Base-by-base conservation (phyloP, 2,888 invertebrate species). In the Alentia gelatinosa region DNA sequence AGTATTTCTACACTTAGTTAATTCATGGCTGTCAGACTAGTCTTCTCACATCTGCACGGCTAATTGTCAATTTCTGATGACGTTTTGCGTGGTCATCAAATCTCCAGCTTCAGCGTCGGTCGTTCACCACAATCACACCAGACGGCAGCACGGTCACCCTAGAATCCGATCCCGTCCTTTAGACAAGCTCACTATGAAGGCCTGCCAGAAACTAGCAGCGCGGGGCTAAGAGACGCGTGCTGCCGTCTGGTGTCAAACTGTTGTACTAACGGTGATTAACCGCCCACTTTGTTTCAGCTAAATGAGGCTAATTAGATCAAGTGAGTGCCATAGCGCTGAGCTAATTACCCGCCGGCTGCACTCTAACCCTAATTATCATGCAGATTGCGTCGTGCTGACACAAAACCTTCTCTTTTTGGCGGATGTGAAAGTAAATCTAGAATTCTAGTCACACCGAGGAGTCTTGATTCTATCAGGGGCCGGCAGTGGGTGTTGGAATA, bases 231-330 rank as follows among this genome's bases (percentile, higher is more conserved):
- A 9, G 19, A 47, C 9, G 47, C 74, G 30, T 39, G 79, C 79
- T 79, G 79, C 79, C 79, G 39, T 39, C 79, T 79, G 39, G 37
- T 79, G 79, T 79, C 39, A 79, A 79, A 79, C 79, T 39, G 39
- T 39, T 79, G 79, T 79, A 39, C 79, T 79, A 79, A 79, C n/a
- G 79, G 35, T 79, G 79, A 79, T 79, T 79, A 79, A 79, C 79
- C 39, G 39, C 26, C 68, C 79, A 35, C 79, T 79, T 79, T 39
- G 79, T 79, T 79, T 79, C 79, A 79, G 79, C 79, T 79, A 79
- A 79, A 79, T 79, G 79, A 79, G 79, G 79, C 79, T 79, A 79
- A 79, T 79, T 19, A 79, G 39, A 79, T 0, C 12, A 3, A 37
- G 12, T 79, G 79, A 79, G 37, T 37, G 79, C 79, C 37, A 79